Conservation (phyloP, 2,888 invertebrate genomes). For the Tetragonula carbonaria region DNA sequence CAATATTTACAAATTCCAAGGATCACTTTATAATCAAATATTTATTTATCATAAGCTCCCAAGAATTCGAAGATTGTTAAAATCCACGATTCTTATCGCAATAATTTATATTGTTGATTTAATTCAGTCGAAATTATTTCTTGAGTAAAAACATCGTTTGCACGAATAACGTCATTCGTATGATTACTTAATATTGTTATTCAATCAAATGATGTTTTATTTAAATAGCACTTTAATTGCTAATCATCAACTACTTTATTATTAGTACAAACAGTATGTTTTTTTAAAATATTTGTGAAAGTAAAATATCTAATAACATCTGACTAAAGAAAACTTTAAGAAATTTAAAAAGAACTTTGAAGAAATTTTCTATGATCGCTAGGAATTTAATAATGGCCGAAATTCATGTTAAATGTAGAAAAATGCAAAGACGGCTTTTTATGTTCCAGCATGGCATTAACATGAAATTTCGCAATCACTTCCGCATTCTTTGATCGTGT, state of each 20-base stretch:
- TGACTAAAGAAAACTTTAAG: too few relatives aligned
- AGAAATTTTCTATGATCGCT: background rate
- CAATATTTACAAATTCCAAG: background rate
- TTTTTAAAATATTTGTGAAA: background rate
- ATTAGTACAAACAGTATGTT: too few relatives aligned
- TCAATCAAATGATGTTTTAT: background rate
- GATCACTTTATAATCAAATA: background rate
- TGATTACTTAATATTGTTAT: background rate
- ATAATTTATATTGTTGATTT: background rate
- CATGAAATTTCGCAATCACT: slow-evolving; percentile 67
- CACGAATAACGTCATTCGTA: background rate
- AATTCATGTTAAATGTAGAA: slow-evolving; percentile 10
- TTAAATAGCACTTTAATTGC: background rate
- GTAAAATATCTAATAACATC: background rate
- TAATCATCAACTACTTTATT: background rate
- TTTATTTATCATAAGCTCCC: background rate
- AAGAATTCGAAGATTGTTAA: background rate
- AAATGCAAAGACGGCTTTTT: slow-evolving; percentile 62
- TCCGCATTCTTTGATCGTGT: slow-evolving; percentile 70
- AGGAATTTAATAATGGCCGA: background rate
- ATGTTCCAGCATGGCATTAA: slow-evolving; percentile 55
- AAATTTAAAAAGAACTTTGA: background rate
- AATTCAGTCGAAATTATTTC: too few relatives aligned
- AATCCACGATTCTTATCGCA: background rate
- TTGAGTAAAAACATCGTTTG: background rate